Conservation (phyloP, 2,797 vertebrate species). For the Naso thynnoides region DNA sequence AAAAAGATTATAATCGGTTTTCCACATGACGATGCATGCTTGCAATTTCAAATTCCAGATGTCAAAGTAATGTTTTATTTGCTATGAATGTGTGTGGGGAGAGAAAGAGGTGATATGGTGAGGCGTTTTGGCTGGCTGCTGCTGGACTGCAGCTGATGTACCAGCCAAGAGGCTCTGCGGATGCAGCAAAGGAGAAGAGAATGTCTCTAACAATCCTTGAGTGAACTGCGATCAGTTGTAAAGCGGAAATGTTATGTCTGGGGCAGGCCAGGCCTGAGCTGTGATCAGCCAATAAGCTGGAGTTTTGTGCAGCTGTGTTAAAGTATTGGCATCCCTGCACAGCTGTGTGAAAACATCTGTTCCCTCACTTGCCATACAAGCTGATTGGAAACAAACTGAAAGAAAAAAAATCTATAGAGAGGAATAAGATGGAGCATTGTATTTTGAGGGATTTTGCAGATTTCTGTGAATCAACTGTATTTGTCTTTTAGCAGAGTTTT, state of each 20-base stretch:
- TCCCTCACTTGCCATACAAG: slow-evolving; percentile 60
- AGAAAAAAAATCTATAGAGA: slow-evolving; percentile 44
- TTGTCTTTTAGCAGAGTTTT: slow-evolving; percentile 37
- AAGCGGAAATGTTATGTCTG: slow-evolving; percentile 74
- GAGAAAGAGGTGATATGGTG: slow-evolving; percentile 25
- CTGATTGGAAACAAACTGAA: slow-evolving; percentile 56
- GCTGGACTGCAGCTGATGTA: slow-evolving; percentile 35
- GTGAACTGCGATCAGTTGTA: slow-evolving; percentile 70
- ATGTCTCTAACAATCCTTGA: slow-evolving; percentile 55
- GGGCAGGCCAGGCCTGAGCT: slow-evolving; percentile 53
- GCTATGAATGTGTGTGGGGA: slow-evolving; percentile 48
- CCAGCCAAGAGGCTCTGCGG: slow-evolving; percentile 59
- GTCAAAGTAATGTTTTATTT: slow-evolving; percentile 70
- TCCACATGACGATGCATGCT: slow-evolving; percentile 74
- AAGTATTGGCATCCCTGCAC: slow-evolving; percentile 57
- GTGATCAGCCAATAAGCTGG: slow-evolving; percentile 55
- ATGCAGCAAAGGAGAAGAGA: slow-evolving; percentile 62
- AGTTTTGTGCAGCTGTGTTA: slow-evolving; percentile 63
- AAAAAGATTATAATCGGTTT: slow-evolving; percentile 62
- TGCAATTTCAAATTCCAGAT: slow-evolving; percentile 79
- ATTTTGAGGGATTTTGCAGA: slow-evolving; percentile 37
- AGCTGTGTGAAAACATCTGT: slow-evolving; percentile 79
- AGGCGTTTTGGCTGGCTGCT: slow-evolving; percentile 51
- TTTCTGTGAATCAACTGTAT: slow-evolving; percentile 22
- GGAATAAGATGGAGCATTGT: slow-evolving; percentile 38